Base-by-base conservation (phyloP, 2,797 vertebrate species). In the Columba guinea region DNA sequence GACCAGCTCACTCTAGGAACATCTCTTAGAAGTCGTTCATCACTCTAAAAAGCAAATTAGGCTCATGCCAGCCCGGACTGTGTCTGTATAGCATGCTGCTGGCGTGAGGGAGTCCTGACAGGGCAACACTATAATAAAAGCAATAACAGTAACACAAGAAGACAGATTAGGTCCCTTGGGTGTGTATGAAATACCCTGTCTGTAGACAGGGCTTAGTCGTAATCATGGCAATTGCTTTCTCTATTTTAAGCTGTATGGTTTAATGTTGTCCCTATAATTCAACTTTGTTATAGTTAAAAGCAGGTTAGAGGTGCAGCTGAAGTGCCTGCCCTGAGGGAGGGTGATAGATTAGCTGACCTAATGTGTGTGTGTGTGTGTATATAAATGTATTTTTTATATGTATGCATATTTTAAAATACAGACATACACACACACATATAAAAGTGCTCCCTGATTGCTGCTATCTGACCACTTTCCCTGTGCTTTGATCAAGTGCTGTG, bases 401-500 rank as follows among this genome's bases (percentile, higher is more conserved):
- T 14, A n/a, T 26, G 30, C 41, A 20, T 23, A 32, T 28, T 64
- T n/a, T 7, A 52, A 63, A 46, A 64, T 48, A 2, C 20, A 23
- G 3, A 21, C 21, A 23, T 17, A 34, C n/a, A 27, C 22, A 32
- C 16, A 35, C 2, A 19, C 4, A 13, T 14, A 8, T 19, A 49
- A 1, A 59, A 17, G 23, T 30, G 23, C 16, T 82, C 63, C 12
- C 39, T 23, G 21, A 94, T 69, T 80, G 67, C 70, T 69, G 55
- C 71, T 75, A 7, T 65, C 75, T 87, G 90, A 80, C 76, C 84
- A 9, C 52, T 92, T 96, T 82, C 88, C 30, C 2, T 12, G 32
- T 10, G 39, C 81, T 89, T 95, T 91, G 71, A 93, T 84, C 91
- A 76, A 88, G 92, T 69, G 70, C 64, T 6, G 11, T 65, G 52